These are phyloP conservation scores for Zaprionus ornatus DNA, from an alignment of 1,140 invertebrate genomes.

Conservation along the genomic window DNA sequence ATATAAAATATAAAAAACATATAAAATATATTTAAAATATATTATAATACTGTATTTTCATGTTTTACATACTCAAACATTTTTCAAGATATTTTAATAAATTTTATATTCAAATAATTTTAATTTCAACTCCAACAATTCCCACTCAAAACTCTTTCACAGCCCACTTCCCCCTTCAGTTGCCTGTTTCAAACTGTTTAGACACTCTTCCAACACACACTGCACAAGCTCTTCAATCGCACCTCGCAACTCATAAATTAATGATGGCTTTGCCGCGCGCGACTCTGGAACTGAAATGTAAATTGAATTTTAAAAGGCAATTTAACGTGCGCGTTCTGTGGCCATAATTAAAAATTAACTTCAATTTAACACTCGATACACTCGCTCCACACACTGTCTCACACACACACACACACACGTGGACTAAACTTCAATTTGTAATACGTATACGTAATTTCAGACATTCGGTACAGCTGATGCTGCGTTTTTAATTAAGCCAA, in stretches of 20 bases:
- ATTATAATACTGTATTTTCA: no score
- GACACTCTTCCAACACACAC: no score
- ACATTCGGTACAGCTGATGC: neutral
- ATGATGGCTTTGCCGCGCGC: conserved; percentile 47
- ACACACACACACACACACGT: neutral
- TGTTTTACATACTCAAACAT: no score
- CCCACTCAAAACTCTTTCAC: no score
- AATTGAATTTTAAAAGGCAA: conserved; percentile 82
- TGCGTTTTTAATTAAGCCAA: conserved; percentile 39
- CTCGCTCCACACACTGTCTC: neutral
- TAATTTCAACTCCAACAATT: no score
- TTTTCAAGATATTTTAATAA: no score
- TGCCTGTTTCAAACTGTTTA: neutral
- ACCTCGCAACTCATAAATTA: conserved; percentile 42
- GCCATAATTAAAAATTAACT: conserved; percentile 81
- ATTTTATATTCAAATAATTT: no score
- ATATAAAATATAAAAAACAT: neutral
- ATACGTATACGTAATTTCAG: conserved; percentile 56
- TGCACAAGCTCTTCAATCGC: neutral
- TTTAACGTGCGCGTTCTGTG: conserved; percentile 65
- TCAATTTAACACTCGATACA: conserved; percentile 74
- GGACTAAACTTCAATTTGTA: conserved; percentile 60
- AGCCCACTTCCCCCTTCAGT: no score
- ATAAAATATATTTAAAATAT: no score
- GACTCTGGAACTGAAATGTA: conserved; percentile 64